Conservation (phyloP, 2,888 invertebrate species). For the Exephanes ischioxanthus region DNA sequence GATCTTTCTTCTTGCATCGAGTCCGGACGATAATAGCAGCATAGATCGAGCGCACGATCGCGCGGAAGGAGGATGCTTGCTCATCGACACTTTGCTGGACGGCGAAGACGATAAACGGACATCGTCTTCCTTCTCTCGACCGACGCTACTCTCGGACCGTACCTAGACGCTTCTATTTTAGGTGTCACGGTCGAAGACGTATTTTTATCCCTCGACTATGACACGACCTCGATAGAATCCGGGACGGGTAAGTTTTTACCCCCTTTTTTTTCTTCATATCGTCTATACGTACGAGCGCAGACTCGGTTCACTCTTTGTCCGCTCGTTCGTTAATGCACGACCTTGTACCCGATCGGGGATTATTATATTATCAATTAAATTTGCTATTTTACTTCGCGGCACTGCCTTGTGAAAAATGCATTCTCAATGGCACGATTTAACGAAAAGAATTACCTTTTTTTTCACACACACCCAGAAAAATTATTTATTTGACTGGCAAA, state of each 20-base stretch:
- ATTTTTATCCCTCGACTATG: constrained; percentile 64
- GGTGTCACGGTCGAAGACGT: constrained; percentile 69
- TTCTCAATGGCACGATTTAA: not conserved
- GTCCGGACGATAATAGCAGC: constrained; percentile 13
- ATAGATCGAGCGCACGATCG: not conserved
- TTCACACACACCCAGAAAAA: not conserved
- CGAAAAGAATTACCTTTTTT: not conserved
- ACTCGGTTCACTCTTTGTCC: not conserved
- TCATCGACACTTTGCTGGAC: constrained; percentile 7
- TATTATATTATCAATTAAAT: not conserved
- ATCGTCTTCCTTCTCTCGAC: constrained; percentile 8
- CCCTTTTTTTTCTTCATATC: constrained; percentile 1
- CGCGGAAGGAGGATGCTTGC: not conserved
- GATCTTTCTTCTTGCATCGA: not conserved
- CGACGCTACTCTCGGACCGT: constrained; percentile 36
- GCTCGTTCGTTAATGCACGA: not conserved
- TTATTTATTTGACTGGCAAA: no score
- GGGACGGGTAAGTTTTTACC: constrained; percentile 44
- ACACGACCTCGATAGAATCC: constrained; percentile 62
- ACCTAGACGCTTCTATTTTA: constrained; percentile 71
- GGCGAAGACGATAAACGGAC: constrained; percentile 9
- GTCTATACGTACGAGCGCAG: not conserved
- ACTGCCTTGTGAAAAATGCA: not conserved
- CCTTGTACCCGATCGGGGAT: constrained; percentile 1
- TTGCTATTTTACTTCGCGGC: not conserved